phyloP scores from a whole-genome alignment of 1,140 invertebrate species.

The Atta cephalotes region DNA sequence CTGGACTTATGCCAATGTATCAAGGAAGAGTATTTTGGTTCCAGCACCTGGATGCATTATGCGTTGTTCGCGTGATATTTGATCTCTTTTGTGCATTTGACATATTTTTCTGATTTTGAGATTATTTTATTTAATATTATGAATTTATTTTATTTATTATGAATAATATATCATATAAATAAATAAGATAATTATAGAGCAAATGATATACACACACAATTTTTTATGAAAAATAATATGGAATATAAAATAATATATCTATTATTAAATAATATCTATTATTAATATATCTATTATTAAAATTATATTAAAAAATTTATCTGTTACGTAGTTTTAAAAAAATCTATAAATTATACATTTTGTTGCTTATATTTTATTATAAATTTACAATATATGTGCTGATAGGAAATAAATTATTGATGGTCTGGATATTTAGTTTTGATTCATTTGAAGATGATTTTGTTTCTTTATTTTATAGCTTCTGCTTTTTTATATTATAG shows the following conservation, averaged over 20 bases:
- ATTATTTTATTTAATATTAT: not conserved
- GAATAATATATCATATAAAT: not conserved
- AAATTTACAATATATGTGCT: not conserved
- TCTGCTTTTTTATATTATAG: conserved; percentile 86
- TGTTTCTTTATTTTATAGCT: conserved; percentile 9
- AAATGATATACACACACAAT: conserved; percentile 23
- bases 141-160: not conserved
- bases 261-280: too few species aligned
- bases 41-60: conserved; percentile 61
- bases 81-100: conserved; percentile 7
- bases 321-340: not conserved
- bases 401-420: not conserved
- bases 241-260: not conserved
- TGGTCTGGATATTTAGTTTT: not conserved
- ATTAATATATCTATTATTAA: not conserved
- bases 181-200: not conserved
- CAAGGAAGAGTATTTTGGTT: conserved; percentile 68
- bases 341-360: not conserved
- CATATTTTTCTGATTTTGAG: not conserved
- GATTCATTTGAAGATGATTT: conserved; percentile 1
- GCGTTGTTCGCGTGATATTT: conserved; percentile 40
- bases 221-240: conserved; percentile 7
- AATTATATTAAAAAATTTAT: not conserved
- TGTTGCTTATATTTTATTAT: not conserved
- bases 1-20: conserved; percentile 65